These are phyloP conservation scores for Enhydra lutris DNA, from an alignment of 2,113 vertebrate genomes.

Conservation along the genomic window DNA sequence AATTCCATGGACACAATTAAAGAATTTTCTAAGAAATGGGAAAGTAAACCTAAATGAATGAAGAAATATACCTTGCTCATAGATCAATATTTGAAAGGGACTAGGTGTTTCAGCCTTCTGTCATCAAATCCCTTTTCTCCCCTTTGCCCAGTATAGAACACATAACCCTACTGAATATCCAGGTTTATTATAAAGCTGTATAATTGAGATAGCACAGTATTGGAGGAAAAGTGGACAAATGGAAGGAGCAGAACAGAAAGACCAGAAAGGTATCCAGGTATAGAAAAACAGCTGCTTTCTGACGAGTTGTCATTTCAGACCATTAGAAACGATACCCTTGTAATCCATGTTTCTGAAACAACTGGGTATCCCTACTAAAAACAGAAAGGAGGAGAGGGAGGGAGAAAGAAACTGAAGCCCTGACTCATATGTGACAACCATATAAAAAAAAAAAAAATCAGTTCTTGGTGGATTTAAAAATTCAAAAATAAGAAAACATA, in stretches of 20 bases:
- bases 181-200: neutral
- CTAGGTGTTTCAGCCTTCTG: neutral
- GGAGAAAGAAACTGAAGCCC: neutral
- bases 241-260: neutral
- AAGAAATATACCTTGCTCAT: neutral
- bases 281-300: neutral
- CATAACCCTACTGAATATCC: neutral
- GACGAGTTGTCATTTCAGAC: neutral
- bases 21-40: neutral
- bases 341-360: neutral
- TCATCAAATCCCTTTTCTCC: neutral
- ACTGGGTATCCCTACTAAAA: neutral
- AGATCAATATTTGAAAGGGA: neutral
- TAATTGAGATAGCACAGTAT: neutral
- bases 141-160: neutral
- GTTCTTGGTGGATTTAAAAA: neutral
- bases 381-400: rapidly evolving
- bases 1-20: neutral
- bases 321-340: neutral
- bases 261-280: neutral
- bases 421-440: neutral
- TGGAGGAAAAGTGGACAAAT: neutral
- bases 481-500: neutral
- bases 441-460: too few species aligned
- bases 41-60: neutral